Evolutionary conservation across 2,113 vertebrate species (phyloP).

Genomic region (Petrocephalus zakoni): DNA sequence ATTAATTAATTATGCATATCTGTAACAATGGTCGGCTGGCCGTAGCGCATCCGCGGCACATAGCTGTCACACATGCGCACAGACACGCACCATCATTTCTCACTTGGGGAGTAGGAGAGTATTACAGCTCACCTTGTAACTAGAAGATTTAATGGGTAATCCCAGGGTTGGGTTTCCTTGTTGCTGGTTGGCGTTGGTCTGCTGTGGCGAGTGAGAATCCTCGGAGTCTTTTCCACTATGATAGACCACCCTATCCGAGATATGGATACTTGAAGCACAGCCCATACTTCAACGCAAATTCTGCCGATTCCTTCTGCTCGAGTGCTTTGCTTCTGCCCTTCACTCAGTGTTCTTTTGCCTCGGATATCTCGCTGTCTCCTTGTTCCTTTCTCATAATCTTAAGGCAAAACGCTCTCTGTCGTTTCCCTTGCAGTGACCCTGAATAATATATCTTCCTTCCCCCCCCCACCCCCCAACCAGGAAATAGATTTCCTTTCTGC

Average conservation of each 20-base stretch:
- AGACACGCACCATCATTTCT: constrained; percentile 35
- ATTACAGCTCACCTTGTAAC: constrained; percentile 74
- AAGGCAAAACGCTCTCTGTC: constrained; percentile 46
- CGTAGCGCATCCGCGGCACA: background rate
- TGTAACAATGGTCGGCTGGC: background rate
- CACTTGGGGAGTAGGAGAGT: constrained; percentile 47
- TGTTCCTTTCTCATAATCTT: constrained; percentile 47
- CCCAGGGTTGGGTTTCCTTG: constrained; percentile 76
- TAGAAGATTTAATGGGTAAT: constrained; percentile 80
- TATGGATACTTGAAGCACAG: constrained; percentile 96
- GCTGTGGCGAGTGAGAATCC: constrained; percentile 79
- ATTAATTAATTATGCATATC: constrained; percentile 1
- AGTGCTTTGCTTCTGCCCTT: constrained; percentile 52
- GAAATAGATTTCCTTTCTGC: constrained; percentile 60
- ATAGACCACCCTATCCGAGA: constrained; percentile 83
- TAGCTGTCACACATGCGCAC: background rate
- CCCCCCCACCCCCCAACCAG: constrained; percentile 46
- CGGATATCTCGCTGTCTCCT: constrained; percentile 44
- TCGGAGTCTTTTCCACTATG: constrained; percentile 85
- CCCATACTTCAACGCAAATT: constrained; percentile 81
- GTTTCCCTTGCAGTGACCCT: constrained; percentile 51
- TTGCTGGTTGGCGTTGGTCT: constrained; percentile 72
- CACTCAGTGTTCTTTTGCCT: constrained; percentile 35
- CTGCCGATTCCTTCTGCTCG: constrained; percentile 52
- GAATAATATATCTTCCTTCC: constrained; percentile 50